Base-by-base conservation (phyloP, 2,888 invertebrate genomes). In the Seira sanloemensis region DNA sequence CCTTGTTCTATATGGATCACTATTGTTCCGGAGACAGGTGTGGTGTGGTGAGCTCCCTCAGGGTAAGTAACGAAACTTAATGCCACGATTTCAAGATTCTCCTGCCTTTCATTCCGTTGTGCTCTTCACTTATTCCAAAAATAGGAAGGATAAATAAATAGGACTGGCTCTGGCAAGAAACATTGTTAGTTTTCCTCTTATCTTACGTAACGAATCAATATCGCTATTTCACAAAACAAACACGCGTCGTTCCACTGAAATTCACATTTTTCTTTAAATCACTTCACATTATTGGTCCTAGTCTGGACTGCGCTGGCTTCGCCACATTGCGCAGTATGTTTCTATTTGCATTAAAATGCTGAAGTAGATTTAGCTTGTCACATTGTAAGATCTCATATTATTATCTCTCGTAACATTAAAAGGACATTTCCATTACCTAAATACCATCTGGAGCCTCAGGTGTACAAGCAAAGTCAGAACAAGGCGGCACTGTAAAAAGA, bases 51-150 rank as follows among this genome's bases (percentile, higher is more conserved):
- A 58, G 9, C 4, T 72, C 72, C 72, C 78, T 72, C 2, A 71
- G 72, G 72, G 72, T 62, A 65, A n/a, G 16, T 16, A 37, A 58
- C 21, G 78, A 71, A 79, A 66, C 66, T 79, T 79, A 79, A 72
- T 79, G 72, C 78, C 66, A 79, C n/a, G 72, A 79, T 79, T 58
- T 79, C 72, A 73, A 72, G 78, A 73, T 79, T 50, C 71, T 66
- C 5, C 37, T 37, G 37, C 12, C 37, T 37, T 37, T 12, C 37
- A 37, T 37, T 37, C 5, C 37, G 12, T 37, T 37, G 5, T 37
- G 37, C 5, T n/a, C n/a, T 12, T 37, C 7, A 37, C 37, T 5
- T 37, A 37, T 37, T 9, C 37, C 37, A 9, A 37, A 5, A n/a
- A n/a, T n/a, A n/a, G n/a, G n/a, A n/a, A n/a, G n/a, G 12, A 37